Evolutionary conservation across 1,140 invertebrate genomes (phyloP).

Genomic region (Cherax quadricarinatus): DNA sequence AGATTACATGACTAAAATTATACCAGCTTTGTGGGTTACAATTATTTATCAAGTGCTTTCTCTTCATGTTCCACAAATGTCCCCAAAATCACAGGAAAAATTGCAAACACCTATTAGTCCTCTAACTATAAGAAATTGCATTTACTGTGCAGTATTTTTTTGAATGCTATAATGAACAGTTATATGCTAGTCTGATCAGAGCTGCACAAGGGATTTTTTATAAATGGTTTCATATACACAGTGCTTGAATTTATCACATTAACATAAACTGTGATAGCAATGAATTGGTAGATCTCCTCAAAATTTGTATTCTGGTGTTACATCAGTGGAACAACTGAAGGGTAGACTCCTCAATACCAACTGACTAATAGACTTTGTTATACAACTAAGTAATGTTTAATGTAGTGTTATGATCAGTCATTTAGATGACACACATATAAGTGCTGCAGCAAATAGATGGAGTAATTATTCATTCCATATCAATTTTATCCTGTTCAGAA

Average conservation of each 20-base stretch:
- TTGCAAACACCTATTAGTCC: not conserved
- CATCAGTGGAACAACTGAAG: not conserved
- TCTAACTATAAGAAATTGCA: not conserved
- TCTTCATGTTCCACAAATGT: not conserved
- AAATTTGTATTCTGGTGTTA: not conserved
- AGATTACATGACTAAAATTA: not conserved
- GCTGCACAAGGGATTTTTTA: not conserved
- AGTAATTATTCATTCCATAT: not conserved
- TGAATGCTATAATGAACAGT: not conserved
- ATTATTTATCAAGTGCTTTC: not conserved
- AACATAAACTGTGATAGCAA: too few relatives aligned
- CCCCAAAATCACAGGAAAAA: not conserved
- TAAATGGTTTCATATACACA: not conserved
- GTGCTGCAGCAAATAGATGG: not conserved
- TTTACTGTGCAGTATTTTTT: not conserved
- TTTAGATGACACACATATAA: not conserved
- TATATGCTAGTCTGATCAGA: not conserved
- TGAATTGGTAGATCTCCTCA: too few relatives aligned
- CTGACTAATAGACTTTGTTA: constrained; percentile 1
- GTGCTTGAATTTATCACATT: not conserved
- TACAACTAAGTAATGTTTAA: not conserved
- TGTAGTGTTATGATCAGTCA: not conserved
- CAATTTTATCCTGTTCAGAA: not conserved
- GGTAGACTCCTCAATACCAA: not conserved
- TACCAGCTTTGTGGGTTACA: not conserved